phyloP scores from a whole-genome alignment of 2,888 invertebrate genomes.

The Scotopteryx bipunctaria region DNA sequence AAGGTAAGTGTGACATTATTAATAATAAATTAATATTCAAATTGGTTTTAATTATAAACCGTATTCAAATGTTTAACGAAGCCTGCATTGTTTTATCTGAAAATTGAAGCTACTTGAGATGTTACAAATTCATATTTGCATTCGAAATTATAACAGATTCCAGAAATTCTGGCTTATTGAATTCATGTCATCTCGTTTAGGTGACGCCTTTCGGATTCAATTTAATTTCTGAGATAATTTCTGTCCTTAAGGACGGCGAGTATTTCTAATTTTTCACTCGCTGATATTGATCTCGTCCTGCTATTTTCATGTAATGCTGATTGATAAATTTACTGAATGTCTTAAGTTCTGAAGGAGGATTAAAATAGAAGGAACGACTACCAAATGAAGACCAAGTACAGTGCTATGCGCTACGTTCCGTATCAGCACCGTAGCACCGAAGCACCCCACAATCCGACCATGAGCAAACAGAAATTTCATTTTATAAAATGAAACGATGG shows the following conservation, averaged over 20 bases:
- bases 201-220: constrained; percentile 24
- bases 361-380: not conserved
- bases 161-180: constrained; percentile 32
- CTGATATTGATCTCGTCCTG: too few relatives aligned
- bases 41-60: not conserved
- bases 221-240: constrained; percentile 29
- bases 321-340: too few relatives aligned
- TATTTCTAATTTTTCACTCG: not conserved
- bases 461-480: constrained; percentile 46
- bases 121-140: constrained; percentile 36
- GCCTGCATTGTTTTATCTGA: constrained; percentile 19
- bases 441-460: constrained; percentile 34
- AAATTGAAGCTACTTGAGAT: constrained; percentile 26
- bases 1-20: too few relatives aligned
- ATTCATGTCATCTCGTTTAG: constrained; percentile 31
- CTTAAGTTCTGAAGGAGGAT: not conserved
- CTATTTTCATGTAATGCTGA: too few relatives aligned
- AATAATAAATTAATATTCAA: constrained; percentile 7
- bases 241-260: constrained; percentile 4
- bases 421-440: constrained; percentile 29
- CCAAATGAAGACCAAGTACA: not conserved
- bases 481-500: constrained; percentile 47
- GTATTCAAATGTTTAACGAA: constrained; percentile 16
- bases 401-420: constrained; percentile 17
- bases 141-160: constrained; percentile 30